These are phyloP conservation scores for Ennomos erosarius DNA, from an alignment of 2,888 invertebrate species.

Conservation along the genomic window DNA sequence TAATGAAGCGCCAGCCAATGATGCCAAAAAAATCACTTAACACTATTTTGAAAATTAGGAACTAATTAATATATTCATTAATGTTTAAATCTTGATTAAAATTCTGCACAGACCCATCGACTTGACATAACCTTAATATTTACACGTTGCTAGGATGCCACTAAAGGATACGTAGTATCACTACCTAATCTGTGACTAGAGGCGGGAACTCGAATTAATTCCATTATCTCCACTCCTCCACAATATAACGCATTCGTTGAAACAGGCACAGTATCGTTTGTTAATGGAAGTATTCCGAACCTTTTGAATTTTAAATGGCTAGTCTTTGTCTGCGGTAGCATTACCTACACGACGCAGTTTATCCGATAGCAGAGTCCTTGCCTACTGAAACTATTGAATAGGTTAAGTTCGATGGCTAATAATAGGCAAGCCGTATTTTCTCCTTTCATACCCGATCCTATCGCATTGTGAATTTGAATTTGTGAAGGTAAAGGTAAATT, in stretches of 20 bases:
- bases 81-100: too few relatives aligned
- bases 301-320: conserved; percentile 25
- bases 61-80: too few relatives aligned
- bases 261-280: conserved; percentile 13
- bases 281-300: conserved; percentile 18
- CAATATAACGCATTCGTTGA: conserved; percentile 17
- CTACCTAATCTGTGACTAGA: too few relatives aligned
- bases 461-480: background rate
- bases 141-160: too few relatives aligned
- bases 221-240: background rate
- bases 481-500: background rate
- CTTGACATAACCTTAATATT: too few relatives aligned
- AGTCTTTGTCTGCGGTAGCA: conserved; percentile 22
- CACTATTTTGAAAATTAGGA: too few relatives aligned
- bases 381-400: conserved; percentile 10
- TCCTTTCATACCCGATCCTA: conserved; percentile 4
- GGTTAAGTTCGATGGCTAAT: conserved; percentile 19
- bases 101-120: too few relatives aligned
- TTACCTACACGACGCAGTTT: background rate
- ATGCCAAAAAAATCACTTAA: too few relatives aligned
- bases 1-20: too few relatives aligned
- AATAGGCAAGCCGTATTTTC: conserved; percentile 13
- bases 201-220: conserved; percentile 6
- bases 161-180: too few relatives aligned
- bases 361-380: conserved; percentile 9